A percentile compares a stretch with the other conserved stretches of the same genome.
Evolutionary conservation across 2,113 vertebrate species (phyloP).

Genomic region (Helogale parvula): DNA sequence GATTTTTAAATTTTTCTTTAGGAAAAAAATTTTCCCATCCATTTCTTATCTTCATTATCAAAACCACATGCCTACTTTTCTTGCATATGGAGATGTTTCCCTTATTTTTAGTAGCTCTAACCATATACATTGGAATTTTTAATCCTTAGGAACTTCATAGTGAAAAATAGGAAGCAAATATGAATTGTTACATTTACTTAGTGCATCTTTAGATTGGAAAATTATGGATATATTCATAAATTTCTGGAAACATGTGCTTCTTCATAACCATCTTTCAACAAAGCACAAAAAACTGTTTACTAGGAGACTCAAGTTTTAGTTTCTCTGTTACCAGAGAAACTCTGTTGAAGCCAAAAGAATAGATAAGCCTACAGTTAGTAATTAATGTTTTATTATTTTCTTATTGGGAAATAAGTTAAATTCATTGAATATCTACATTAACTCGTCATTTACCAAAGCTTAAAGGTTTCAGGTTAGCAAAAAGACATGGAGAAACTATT

Average conservation of each 20-base stretch:
- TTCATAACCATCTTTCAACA: background rate
- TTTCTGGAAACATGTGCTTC: background rate
- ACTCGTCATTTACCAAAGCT: background rate
- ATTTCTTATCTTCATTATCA: background rate
- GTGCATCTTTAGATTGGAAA: background rate
- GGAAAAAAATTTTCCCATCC: too few relatives aligned
- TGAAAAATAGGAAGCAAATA: background rate
- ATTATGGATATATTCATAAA: background rate
- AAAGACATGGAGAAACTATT: background rate
- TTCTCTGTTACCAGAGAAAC: background rate
- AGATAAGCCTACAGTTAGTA: background rate
- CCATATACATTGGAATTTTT: background rate
- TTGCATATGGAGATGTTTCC: background rate
- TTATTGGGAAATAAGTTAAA: background rate
- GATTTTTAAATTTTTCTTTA: background rate
- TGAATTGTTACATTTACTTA: background rate
- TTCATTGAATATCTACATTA: background rate
- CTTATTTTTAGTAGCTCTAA: background rate
- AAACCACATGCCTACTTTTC: background rate
- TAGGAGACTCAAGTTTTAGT: background rate
- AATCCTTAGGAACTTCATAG: background rate
- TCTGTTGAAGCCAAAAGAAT: background rate
- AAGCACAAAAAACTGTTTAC: background rate
- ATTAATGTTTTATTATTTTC: background rate
- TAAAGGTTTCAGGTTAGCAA: background rate